Percentiles rank a stretch among this genome's conserved stretches.
Evolutionary conservation across 2,113 vertebrate species (phyloP).

Genomic region (Myotis davidii): DNA sequence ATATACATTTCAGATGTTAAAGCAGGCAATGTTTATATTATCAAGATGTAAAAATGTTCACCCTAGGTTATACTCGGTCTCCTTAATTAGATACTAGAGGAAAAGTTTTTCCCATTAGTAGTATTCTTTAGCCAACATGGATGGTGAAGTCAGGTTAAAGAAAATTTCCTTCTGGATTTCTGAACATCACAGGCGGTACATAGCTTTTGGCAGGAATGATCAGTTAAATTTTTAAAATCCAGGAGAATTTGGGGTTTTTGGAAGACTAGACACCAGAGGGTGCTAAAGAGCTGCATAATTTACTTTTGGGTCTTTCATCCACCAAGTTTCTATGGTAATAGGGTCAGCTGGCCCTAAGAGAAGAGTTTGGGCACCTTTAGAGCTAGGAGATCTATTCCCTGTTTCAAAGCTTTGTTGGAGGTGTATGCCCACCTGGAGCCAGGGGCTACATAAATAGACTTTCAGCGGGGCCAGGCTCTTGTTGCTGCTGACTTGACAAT

Average conservation of each 20-base stretch:
- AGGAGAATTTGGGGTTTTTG: constrained; percentile 45
- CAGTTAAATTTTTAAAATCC: not conserved
- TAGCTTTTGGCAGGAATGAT: not conserved
- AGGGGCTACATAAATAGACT: not conserved
- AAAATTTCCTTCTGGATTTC: not conserved
- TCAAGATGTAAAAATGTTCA: not conserved
- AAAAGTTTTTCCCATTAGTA: not conserved
- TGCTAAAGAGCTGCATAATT: constrained; percentile 72
- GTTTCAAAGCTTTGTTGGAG: not conserved
- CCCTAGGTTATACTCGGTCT: not conserved
- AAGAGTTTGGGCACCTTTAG: not conserved
- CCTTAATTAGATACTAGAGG: not conserved
- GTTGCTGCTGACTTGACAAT: constrained; percentile 74
- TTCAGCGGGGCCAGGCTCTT: not conserved
- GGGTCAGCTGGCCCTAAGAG: not conserved
- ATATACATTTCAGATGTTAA: constrained; percentile 5
- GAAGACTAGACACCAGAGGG: constrained; percentile 75
- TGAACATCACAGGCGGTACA: not conserved
- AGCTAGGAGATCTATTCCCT: not conserved
- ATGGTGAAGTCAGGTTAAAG: not conserved
- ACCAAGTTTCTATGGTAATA: constrained; percentile 49
- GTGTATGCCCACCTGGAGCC: not conserved
- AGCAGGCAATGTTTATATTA: not conserved
- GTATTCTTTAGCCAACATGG: not conserved
- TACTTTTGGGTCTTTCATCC: constrained; percentile 25